phyloP scores from a whole-genome alignment of 2,797 vertebrate species.

The Halcyon chelicuti region DNA sequence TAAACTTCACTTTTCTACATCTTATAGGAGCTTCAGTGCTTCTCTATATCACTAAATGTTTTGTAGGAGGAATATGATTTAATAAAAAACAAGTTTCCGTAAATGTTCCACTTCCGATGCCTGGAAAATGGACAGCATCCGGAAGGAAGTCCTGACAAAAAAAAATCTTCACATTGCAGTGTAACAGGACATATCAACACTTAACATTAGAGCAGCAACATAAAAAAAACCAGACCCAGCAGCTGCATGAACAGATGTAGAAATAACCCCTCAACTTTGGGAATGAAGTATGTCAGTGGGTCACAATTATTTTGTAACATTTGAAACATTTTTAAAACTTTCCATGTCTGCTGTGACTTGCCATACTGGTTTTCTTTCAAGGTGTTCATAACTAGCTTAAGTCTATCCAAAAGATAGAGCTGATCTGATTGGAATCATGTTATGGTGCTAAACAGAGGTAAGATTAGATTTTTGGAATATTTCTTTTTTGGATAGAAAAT shows the following conservation, averaged over 20 bases:
- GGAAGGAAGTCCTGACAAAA: neutral
- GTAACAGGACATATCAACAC: fast-evolving
- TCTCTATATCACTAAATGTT: neutral
- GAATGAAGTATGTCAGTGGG: neutral
- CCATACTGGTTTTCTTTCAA: fast-evolving
- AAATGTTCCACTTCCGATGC: neutral
- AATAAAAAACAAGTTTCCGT: neutral
- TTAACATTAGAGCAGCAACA: neutral
- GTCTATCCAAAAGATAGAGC: neutral
- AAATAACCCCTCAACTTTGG: neutral
- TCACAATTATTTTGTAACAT: neutral
- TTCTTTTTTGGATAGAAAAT: neutral
- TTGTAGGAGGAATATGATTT: neutral
- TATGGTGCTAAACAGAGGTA: neutral
- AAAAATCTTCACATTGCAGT: neutral
- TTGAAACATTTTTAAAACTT: neutral
- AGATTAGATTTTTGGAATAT: neutral
- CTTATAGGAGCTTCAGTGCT: neutral
- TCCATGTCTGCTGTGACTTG: neutral
- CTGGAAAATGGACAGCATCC: neutral
- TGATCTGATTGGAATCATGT: neutral
- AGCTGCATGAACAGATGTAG: neutral
- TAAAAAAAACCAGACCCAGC: neutral
- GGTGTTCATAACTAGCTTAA: neutral
- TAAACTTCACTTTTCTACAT: neutral